Conservation (phyloP, 1,140 invertebrate species). For the Zaprionus capensis region DNA sequence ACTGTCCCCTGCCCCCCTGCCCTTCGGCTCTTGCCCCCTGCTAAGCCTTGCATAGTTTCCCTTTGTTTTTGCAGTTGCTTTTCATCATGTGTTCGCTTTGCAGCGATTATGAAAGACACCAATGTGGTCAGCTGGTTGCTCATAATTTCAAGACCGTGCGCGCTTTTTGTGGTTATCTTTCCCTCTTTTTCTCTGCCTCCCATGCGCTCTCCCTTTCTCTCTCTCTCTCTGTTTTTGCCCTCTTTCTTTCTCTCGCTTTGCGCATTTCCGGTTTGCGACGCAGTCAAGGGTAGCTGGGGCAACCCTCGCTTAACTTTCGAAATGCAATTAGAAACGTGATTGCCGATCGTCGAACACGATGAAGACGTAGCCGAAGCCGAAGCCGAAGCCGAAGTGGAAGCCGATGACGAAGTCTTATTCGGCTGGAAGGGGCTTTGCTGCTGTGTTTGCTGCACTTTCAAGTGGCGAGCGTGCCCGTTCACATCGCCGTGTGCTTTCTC, state of each 20-base stretch:
- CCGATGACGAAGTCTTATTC: background rate
- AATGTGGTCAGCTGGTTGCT: conserved; percentile 13
- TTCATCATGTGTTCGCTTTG: conserved; percentile 3
- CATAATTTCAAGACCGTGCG: conserved; percentile 50
- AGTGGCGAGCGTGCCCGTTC: conserved; percentile 66
- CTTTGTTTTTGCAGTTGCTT: background rate
- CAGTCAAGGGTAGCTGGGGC: conserved; percentile 52
- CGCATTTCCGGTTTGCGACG: conserved; percentile 47
- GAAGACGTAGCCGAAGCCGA: background rate
- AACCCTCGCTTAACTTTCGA: conserved; percentile 28
- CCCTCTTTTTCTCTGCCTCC: background rate
- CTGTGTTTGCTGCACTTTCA: conserved; percentile 50
- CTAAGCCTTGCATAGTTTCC: background rate
- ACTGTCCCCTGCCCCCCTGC: background rate
- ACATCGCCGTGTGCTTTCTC: conserved; percentile 41
- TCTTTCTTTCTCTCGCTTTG: background rate
- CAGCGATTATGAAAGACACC: conserved; percentile 5
- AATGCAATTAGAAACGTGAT: conserved; percentile 68
- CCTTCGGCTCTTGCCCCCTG: background rate
- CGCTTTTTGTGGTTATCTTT: background rate
- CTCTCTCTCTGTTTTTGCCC: background rate
- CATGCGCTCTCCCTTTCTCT: background rate
- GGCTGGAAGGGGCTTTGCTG: background rate
- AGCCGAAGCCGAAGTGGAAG: background rate
- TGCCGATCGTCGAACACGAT: conserved; percentile 25